These are phyloP conservation scores for Alloscopus bannaensis DNA, from an alignment of 2,888 invertebrate species.

Conservation along the genomic window DNA sequence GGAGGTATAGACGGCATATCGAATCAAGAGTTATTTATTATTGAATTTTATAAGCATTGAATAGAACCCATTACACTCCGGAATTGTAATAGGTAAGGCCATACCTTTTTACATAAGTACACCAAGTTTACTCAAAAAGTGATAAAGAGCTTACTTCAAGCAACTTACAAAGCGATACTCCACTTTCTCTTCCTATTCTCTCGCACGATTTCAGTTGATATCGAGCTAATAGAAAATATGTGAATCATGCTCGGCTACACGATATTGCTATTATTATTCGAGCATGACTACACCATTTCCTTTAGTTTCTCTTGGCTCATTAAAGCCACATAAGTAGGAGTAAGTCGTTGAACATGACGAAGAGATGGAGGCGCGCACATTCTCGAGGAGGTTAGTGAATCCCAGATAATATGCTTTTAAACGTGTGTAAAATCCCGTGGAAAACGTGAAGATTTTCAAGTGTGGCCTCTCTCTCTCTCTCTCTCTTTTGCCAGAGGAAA, in stretches of 20 bases:
- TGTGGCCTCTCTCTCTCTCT: not conserved
- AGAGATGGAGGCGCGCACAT: conserved; percentile 12
- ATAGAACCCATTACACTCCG: too few relatives aligned
- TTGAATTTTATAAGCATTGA: too few relatives aligned
- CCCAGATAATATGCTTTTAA: conserved; percentile 47
- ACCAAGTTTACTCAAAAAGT: too few relatives aligned
- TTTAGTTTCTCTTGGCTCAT: conserved; percentile 36
- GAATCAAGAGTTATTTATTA: too few relatives aligned
- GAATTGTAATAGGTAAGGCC: too few relatives aligned
- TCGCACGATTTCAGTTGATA: too few relatives aligned
- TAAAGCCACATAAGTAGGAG: conserved; percentile 30
- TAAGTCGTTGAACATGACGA: conserved; percentile 15
- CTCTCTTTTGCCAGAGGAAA: too few relatives aligned
- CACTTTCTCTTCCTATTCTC: too few relatives aligned
- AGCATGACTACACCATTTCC: conserved; percentile 14
- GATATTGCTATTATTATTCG: conserved; percentile 5
- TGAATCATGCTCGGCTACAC: not conserved
- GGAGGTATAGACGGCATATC: too few relatives aligned
- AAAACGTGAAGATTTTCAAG: conserved; percentile 24
- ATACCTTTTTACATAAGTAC: too few relatives aligned
- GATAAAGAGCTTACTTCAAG: too few relatives aligned
- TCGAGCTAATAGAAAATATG: conserved; percentile 4
- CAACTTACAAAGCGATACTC: too few relatives aligned
- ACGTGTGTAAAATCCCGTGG: conserved; percentile 53
- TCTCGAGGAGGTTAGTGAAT: conserved; percentile 26